phyloP scores from a whole-genome alignment of 1,140 invertebrate genomes.

The Drosophila pandora region DNA sequence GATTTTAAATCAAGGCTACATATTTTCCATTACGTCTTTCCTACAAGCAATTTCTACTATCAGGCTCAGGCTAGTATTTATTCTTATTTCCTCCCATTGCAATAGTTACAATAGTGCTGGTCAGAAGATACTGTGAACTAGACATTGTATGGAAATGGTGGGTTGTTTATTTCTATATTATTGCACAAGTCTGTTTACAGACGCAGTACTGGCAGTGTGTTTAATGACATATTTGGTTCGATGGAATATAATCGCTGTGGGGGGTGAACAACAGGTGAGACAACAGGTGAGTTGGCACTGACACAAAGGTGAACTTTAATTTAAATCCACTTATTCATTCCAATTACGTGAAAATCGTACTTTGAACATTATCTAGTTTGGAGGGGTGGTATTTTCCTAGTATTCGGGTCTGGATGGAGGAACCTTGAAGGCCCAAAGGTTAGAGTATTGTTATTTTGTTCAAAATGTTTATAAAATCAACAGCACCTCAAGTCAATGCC shows the following conservation, averaged over 20 bases:
- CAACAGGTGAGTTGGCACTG: constrained; percentile 9
- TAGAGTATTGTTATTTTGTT: constrained; percentile 25
- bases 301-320: constrained; percentile 10
- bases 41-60: constrained; percentile 27
- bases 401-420: background rate
- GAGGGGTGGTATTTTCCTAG: too few species aligned
- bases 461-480: constrained; percentile 37
- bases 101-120: constrained; percentile 1
- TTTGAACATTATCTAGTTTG: constrained; percentile 15
- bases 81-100: background rate
- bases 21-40: constrained; percentile 2
- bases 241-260: background rate
- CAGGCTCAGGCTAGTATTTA: background rate
- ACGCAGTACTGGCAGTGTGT: background rate
- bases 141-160: constrained; percentile 7
- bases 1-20: constrained; percentile 49
- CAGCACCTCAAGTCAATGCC: constrained; percentile 35
- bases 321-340: constrained; percentile 9
- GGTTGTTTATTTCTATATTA: constrained; percentile 2
- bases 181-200: constrained; percentile 23
- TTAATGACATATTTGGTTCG: constrained; percentile 7
- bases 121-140: background rate
- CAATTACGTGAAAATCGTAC: constrained; percentile 20
- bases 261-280: background rate
- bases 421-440: constrained; percentile 52